Evolutionary conservation across 2,888 invertebrate species (phyloP).

Genomic region (Caenorhabditis wallacei): DNA sequence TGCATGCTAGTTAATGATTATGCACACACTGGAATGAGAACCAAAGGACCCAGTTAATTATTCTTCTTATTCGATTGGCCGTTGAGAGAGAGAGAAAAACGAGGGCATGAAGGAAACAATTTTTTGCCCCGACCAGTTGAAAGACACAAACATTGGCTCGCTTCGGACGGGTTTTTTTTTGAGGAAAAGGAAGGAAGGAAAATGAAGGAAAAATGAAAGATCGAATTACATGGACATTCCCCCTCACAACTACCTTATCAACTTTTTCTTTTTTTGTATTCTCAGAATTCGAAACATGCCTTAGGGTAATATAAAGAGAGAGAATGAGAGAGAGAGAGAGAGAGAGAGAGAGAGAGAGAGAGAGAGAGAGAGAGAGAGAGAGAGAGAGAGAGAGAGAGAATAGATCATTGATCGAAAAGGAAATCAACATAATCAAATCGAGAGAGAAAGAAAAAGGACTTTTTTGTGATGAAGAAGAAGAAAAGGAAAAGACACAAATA

Average conservation of each 20-base stretch:
- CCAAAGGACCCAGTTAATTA: constrained; percentile 54
- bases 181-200: constrained; percentile 39
- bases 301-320: background rate
- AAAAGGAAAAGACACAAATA: constrained; percentile 5
- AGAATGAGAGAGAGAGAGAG: constrained; percentile 5
- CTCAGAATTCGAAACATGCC: background rate
- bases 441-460: constrained; percentile 4
- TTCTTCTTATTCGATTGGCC: constrained; percentile 61
- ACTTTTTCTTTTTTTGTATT: constrained; percentile 6
- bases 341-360: constrained; percentile 5
- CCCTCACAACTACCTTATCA: constrained; percentile 38
- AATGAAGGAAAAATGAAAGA: constrained; percentile 49
- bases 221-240: constrained; percentile 40
- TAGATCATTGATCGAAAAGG: constrained; percentile 11
- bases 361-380: constrained; percentile 1
- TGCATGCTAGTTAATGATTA: constrained; percentile 60
- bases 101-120: constrained; percentile 51
- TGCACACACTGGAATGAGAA: constrained; percentile 28
- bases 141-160: constrained; percentile 45
- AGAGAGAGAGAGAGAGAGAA: constrained; percentile 10
- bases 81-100: constrained; percentile 2
- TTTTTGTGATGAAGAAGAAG: background rate
- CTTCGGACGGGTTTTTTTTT: constrained; percentile 10
- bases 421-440: constrained; percentile 29
- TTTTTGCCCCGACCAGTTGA: constrained; percentile 33